Base-by-base conservation (phyloP, 1,140 invertebrate genomes). In the Onthophagus taurus region DNA sequence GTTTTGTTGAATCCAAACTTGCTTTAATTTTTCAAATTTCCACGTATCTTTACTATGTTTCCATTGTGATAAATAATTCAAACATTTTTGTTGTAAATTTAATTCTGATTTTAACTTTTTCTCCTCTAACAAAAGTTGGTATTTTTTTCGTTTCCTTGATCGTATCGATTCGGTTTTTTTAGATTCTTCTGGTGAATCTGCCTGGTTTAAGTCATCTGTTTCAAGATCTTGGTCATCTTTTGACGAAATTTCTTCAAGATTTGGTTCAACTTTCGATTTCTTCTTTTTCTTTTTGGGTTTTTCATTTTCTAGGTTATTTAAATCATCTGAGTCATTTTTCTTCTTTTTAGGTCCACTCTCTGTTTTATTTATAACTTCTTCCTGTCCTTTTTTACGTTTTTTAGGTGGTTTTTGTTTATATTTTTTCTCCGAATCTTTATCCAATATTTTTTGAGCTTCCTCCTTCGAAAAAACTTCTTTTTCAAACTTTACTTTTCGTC, bases 11-110 rank as follows among this genome's bases (percentile, higher is more conserved):
- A 86, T 62, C 72, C 80, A 84, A n/a, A 78, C 72, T 64, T 85
- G 83, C 44, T 74, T 77, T 1, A 79, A 53, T 60, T 85, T 86
- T 57, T 80, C 80, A 59, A 85, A 86, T 58, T 83, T 85, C 83
- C 83, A 86, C 52, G 81, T 72, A 38, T 64, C 65, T 42, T 66
- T 69, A 37, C 75, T 67, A 55, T 81, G 68, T 62, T 83, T 80
- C 83, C 83, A 86, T 59, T 80, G 75, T 4, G 68, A 68, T 4
- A 79, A 53, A 54, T 79, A 79, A 49, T 68, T 74, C 19, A 74
- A 61, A 30, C 65, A 67, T 44, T 71, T 55, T 23, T 59, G 38
- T 43, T 61, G 59, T n/a, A 50, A 17, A n/a, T 31, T 36, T 14
- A 58, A 4, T 19, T 56, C 52, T 24, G 16, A 8, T 50, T 59